Evolutionary conservation across 2,113 vertebrate genomes (phyloP), one percentile per base, ranked within the genome.

Genomic region (Archocentrus centrarchus): DNA sequence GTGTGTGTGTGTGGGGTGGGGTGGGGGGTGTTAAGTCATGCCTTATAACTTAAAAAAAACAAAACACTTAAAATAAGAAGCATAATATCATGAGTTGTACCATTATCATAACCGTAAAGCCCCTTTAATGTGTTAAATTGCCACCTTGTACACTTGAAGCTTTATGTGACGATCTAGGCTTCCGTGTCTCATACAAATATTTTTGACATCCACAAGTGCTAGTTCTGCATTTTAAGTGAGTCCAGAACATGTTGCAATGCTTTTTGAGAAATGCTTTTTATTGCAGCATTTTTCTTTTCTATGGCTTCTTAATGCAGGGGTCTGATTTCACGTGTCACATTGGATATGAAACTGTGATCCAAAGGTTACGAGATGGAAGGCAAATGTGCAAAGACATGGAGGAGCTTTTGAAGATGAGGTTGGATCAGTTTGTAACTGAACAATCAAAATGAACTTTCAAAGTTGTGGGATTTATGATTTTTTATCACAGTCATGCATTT

Each of bases 311-410:
- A 39, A 86, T 61, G 13, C 93, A 99, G 98, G 96, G 97, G 75
- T 95, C 92, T 57, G 97, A 98, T 59, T 97, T 99, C 88, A 97
- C 95, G 0, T 93, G 95, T 35, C 97, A 97, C 14, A 92, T 95
- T 0, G 98, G 98, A 13, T 99, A 98, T 0, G 97, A 98, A 15
- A 91, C 95, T 1, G 84, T 99, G 1, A 79, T 98, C 35, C 97
- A 97, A 85, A 93, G 97, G 86, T 92, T 99, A 57, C 84, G 94
- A 50, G 98, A 99, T 1, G 98, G 98, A 55, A 96, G 96, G 85
- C 97, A 95, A 89, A 97, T 97, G 96, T 98, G 97, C 95, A 99
- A 98, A 89, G 98, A 99, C 6, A 85, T 98, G 93, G 98, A 99
- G 86, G 98, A 99, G 37, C 94, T 99, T 77, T 95, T 99, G 58